A percentile compares a stretch with the other conserved stretches of the same genome.
Evolutionary conservation across 2,113 vertebrate species (phyloP).

Genomic region (Tragelaphus strepsiceros): DNA sequence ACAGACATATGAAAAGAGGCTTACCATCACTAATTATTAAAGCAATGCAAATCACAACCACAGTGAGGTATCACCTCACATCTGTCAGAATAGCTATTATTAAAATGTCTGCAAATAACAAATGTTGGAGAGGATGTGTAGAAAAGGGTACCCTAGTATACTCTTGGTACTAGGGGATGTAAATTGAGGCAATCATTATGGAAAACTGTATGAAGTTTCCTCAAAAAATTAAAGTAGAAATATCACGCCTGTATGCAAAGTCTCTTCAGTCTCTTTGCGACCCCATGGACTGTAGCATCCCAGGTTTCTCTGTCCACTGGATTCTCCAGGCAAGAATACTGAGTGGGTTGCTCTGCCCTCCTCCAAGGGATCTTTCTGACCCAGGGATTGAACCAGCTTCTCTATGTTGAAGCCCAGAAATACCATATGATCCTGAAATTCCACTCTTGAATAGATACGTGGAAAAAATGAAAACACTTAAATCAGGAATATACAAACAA

Average conservation of each 20-base stretch:
- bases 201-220: not conserved
- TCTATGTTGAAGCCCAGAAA: not conserved
- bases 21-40: not conserved
- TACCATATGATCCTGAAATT: not conserved
- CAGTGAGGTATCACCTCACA: not conserved
- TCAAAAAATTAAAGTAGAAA: not conserved
- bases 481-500: not conserved
- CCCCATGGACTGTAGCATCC: not conserved
- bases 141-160: not conserved
- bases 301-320: not conserved
- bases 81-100: not conserved
- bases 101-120: not conserved
- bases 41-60: not conserved
- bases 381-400: not conserved
- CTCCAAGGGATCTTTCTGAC: not conserved
- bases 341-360: not conserved
- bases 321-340: not conserved
- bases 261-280: not conserved
- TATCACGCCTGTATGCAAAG: not conserved
- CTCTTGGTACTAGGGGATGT: not conserved
- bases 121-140: not conserved
- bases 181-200: not conserved
- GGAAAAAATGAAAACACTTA: not conserved
- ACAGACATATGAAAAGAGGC: not conserved
- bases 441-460: not conserved